Conservation (phyloP, 2,797 vertebrate genomes). For the Cyclopterus lumpus region DNA sequence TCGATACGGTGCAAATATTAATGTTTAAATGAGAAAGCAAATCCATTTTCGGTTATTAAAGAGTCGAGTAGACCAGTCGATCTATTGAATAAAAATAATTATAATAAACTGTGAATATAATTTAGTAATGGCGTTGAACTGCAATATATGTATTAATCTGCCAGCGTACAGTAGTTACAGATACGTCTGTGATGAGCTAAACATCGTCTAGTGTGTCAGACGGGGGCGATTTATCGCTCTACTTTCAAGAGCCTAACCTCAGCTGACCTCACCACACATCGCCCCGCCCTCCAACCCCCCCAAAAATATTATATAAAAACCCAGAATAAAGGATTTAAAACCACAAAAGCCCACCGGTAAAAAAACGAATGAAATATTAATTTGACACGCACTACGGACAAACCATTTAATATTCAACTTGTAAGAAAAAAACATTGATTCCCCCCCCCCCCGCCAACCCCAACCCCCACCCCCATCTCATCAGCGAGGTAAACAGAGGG, state of each 20-base stretch:
- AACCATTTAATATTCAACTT: slow-evolving; percentile 52
- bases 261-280: neutral
- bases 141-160: neutral
- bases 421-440: slow-evolving; percentile 53
- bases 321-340: neutral
- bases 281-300: neutral
- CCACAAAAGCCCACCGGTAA: neutral
- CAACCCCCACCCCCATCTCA: slow-evolving; percentile 26
- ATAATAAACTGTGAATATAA: neutral
- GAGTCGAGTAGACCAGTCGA: neutral
- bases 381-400: slow-evolving; percentile 27
- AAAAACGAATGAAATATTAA: slow-evolving; percentile 47
- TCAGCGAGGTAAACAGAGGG: slow-evolving; percentile 63
- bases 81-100: no score
- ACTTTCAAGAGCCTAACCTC: slow-evolving; percentile 1
- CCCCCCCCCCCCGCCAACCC: neutral
- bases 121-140: neutral
- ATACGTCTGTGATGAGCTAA: neutral
- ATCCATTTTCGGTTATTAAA: neutral
- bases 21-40: no score
- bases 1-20: no score
- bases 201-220: neutral
- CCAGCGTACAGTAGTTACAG: neutral
- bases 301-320: no score
- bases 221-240: neutral